phyloP scores from a whole-genome alignment of 2,888 invertebrate species.

The Carabus problematicus region DNA sequence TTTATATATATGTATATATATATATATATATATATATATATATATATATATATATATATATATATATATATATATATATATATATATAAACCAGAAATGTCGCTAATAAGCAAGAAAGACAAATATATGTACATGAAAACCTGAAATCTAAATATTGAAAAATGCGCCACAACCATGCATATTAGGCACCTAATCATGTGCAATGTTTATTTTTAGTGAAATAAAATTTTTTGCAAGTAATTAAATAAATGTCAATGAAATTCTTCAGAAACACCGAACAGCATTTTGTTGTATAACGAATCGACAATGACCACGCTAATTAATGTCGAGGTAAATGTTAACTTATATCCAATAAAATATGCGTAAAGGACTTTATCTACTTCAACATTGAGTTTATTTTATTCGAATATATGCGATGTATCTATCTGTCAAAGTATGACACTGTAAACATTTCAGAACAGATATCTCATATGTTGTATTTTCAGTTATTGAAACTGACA shows the following conservation, averaged over 20 bases:
- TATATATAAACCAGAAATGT: constrained; percentile 32
- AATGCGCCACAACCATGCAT: neutral
- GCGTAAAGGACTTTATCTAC: neutral
- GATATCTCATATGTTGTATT: too few relatives aligned
- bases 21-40: constrained; percentile 5
- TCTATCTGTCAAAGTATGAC: too few relatives aligned
- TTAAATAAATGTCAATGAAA: too few relatives aligned
- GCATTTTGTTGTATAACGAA: neutral
- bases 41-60: constrained; percentile 5
- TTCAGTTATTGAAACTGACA: too few relatives aligned
- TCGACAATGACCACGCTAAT: constrained; percentile 22
- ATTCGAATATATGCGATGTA: too few relatives aligned
- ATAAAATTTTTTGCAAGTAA: too few relatives aligned
- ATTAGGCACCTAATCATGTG: neutral
- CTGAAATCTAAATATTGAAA: neutral
- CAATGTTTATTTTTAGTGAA: too few relatives aligned
- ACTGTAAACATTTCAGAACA: too few relatives aligned
- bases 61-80: constrained; percentile 20
- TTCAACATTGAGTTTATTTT: too few relatives aligned
- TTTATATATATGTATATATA: neutral
- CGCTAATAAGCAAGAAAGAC: constrained; percentile 22
- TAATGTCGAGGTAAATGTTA: constrained; percentile 32
- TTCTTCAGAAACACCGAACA: too few relatives aligned
- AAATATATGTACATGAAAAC: neutral
- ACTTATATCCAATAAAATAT: constrained; percentile 20